Evolutionary conservation across 2,797 vertebrate species (phyloP).

Genomic region (Lates japonicus): DNA sequence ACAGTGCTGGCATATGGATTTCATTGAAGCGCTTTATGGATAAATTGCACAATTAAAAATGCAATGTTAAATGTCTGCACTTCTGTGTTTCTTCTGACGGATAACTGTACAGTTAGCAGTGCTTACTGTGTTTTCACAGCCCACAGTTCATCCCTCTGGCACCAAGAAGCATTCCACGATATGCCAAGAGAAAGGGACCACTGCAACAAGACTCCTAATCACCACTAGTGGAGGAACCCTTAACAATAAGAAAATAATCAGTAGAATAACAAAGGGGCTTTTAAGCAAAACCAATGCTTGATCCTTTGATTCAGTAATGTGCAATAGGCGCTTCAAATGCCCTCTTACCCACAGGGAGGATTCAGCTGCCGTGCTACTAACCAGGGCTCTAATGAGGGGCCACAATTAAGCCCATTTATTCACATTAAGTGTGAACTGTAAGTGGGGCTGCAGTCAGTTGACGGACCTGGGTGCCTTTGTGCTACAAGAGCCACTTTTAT

Average conservation of each 20-base stretch:
- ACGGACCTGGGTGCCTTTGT: conserved; percentile 83
- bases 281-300: conserved; percentile 83
- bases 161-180: conserved; percentile 70
- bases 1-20: conserved; percentile 4
- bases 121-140: conserved; percentile 13
- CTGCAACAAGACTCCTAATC: conserved; percentile 78
- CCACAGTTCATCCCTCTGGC: conserved; percentile 44
- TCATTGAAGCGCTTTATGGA: neutral
- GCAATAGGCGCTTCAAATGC: conserved; percentile 85
- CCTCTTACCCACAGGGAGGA: conserved; percentile 82
- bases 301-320: conserved; percentile 80
- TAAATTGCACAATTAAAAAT: neutral
- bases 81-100: neutral
- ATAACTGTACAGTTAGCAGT: conserved; percentile 12
- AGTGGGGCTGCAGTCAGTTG: conserved; percentile 82
- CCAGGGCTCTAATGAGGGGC: conserved; percentile 84
- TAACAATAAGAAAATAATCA: conserved; percentile 84
- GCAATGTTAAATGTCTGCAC: neutral
- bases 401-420: conserved; percentile 89
- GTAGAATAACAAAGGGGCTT: conserved; percentile 81
- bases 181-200: conserved; percentile 62
- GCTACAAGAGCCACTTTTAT: conserved; percentile 85
- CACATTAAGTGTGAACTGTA: conserved; percentile 87
- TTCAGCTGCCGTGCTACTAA: conserved; percentile 84
- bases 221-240: conserved; percentile 71